These are phyloP conservation scores for Macrotrachela quadricornifera DNA, from an alignment of 1,140 invertebrate genomes.

Conservation along the genomic window DNA sequence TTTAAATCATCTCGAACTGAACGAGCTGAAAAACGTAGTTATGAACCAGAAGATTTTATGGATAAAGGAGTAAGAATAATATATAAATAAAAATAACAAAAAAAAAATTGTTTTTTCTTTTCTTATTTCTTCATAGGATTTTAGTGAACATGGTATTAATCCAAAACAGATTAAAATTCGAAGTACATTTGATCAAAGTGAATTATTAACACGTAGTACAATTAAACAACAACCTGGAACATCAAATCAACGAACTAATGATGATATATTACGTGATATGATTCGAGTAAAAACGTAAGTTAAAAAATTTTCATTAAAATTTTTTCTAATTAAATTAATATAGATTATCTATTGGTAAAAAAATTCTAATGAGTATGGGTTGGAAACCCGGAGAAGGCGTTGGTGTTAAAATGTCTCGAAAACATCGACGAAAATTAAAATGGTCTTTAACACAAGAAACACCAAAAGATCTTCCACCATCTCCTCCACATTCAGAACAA, in stretches of 20 bases:
- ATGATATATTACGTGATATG: no score
- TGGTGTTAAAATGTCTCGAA: slow-evolving; percentile 40
- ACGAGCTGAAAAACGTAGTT: slow-evolving; percentile 26
- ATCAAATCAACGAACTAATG: no score
- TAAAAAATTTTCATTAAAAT: no score
- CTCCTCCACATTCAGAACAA: background rate
- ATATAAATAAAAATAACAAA: background rate
- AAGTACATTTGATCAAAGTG: background rate
- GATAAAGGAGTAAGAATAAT: slow-evolving; percentile 53
- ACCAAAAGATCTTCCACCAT: no score
- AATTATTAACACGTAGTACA: no score
- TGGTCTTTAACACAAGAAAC: background rate
- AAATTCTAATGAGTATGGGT: slow-evolving; percentile 16
- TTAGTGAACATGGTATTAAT: slow-evolving; percentile 79
- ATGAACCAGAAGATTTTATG: slow-evolving; percentile 69
- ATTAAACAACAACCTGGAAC: no score
- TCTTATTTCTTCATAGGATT: slow-evolving; percentile 39
- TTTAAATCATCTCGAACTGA: slow-evolving; percentile 68
- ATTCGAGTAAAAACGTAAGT: no score
- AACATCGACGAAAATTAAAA: slow-evolving; percentile 13
- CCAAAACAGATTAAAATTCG: slow-evolving; percentile 44
- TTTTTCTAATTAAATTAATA: no score
- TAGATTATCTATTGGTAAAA: no score
- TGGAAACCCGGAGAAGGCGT: slow-evolving; percentile 74
- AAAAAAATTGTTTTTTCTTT: slow-evolving; percentile 3